Conservation (phyloP, 2,888 invertebrate genomes). For the Malthinus seriepunctatus region DNA sequence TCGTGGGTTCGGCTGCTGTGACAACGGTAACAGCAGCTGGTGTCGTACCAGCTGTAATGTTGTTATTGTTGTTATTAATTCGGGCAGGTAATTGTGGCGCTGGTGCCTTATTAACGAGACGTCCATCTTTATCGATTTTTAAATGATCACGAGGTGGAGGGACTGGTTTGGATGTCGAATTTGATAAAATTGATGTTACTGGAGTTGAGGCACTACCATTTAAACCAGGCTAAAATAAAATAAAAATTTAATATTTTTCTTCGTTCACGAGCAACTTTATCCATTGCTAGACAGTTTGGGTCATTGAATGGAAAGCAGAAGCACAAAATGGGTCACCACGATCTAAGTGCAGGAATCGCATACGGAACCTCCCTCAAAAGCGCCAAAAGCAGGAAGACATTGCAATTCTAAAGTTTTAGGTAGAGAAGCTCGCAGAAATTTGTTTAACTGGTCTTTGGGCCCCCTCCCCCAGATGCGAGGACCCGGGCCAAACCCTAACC, state of each 20-base stretch:
- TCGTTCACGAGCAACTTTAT: no score
- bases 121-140: constrained; percentile 63
- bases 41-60: constrained; percentile 33
- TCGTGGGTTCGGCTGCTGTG: constrained; percentile 67
- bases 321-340: no score
- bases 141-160: constrained; percentile 69
- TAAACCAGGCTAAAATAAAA: constrained; percentile 43
- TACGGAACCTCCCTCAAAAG: no score
- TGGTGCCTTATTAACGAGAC: constrained; percentile 66
- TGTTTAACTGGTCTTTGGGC: no score
- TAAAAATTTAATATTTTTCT: not conserved
- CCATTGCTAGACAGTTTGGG: no score
- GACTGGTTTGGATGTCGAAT: constrained; percentile 57
- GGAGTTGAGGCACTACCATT: constrained; percentile 44
- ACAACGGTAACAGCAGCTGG: constrained; percentile 54
- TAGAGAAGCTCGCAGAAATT: no score
- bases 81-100: constrained; percentile 71
- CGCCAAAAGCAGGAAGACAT: no score
- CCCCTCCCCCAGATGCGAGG: no score
- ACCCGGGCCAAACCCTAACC: no score
- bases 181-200: constrained; percentile 54
- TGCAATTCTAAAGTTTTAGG: no score
- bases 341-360: no score
- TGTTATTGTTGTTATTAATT: constrained; percentile 57
- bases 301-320: no score